phyloP scores from a whole-genome alignment of 2,113 vertebrate genomes.

The Azemiops feae region DNA sequence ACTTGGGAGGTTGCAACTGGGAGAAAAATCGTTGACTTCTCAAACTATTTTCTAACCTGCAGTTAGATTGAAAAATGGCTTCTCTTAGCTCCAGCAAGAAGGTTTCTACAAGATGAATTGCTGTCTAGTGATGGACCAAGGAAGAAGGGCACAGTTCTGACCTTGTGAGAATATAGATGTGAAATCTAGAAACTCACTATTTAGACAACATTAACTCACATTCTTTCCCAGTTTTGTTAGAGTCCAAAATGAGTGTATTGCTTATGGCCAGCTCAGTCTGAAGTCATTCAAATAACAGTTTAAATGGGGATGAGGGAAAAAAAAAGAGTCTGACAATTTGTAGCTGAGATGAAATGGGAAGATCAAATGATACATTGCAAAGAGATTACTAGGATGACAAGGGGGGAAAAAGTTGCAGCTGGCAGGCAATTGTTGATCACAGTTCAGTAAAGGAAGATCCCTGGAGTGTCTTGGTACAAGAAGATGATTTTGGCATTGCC shows the following conservation, averaged over 20 bases:
- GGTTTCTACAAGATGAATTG: not conserved
- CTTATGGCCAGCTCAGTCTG: not conserved
- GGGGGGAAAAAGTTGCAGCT: not conserved
- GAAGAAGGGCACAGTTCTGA: not conserved
- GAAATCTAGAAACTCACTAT: not conserved
- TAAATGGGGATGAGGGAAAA: not conserved
- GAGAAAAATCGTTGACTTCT: not conserved
- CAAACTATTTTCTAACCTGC: not conserved
- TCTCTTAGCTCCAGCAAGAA: not conserved
- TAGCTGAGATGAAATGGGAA: not conserved
- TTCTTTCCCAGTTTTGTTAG: not conserved
- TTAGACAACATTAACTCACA: not conserved
- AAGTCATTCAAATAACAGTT: not conserved
- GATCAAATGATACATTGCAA: not conserved
- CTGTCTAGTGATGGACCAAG: not conserved
- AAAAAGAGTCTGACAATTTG: not conserved
- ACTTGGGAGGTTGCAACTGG: not conserved
- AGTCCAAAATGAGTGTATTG: not conserved
- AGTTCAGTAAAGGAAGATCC: not conserved
- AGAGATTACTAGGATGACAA: not conserved
- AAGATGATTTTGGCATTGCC: not conserved
- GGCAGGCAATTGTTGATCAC: not conserved
- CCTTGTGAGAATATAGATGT: not conserved
- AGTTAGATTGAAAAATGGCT: not conserved
- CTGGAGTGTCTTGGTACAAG: not conserved